Conservation (phyloP, 2,888 invertebrate species). For the Spisula subtruncata region DNA sequence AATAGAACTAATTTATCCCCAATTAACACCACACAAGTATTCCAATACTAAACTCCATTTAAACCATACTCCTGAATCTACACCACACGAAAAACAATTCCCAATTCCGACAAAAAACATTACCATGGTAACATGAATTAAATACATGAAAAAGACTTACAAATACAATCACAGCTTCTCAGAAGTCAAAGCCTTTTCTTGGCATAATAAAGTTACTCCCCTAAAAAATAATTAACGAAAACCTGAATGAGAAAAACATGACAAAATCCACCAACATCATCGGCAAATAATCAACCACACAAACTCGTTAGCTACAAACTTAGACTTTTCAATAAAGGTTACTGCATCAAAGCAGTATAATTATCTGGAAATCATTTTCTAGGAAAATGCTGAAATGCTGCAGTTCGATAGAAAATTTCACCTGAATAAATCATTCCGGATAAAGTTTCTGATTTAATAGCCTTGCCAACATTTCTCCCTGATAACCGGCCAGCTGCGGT, state of each 20-base stretch:
- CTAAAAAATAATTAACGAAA: background rate
- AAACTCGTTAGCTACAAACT: background rate
- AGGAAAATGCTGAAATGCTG: background rate
- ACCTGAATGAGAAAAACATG: background rate
- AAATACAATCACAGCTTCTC: background rate
- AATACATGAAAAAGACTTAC: slow-evolving; percentile 14
- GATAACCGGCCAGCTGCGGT: background rate
- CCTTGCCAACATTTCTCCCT: background rate
- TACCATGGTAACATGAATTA: background rate
- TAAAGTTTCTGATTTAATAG: background rate
- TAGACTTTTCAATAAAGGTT: background rate
- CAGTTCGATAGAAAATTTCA: slow-evolving; percentile 6
- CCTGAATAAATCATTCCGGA: slow-evolving; percentile 5
- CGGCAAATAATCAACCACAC: background rate
- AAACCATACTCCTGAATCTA: background rate
- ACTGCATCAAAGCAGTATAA: background rate
- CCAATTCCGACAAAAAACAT: background rate
- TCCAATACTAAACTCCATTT: background rate
- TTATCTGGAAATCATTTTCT: background rate
- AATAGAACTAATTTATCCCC: slow-evolving; percentile 15
- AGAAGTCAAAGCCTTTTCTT: background rate
- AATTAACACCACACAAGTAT: background rate
- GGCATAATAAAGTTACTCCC: background rate
- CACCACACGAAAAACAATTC: background rate
- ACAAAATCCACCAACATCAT: background rate